A percentile compares a stretch with the other conserved stretches of the same genome.
Evolutionary conservation across 1,140 invertebrate genomes (phyloP).

Genomic region (Atta cephalotes): DNA sequence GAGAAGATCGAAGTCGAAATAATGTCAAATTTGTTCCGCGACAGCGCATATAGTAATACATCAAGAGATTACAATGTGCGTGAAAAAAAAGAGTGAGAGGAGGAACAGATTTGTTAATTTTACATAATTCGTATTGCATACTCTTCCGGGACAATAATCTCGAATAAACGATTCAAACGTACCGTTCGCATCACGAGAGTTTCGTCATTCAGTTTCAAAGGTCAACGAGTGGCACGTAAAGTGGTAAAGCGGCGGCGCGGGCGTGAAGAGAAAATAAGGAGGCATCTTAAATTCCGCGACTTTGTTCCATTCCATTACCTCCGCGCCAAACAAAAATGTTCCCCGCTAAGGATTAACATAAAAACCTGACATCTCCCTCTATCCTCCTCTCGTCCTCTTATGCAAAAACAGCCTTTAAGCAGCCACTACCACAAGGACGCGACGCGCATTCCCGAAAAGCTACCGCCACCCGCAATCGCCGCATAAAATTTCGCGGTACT

Average conservation of each 20-base stretch:
- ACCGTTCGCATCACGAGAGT: conserved; percentile 31
- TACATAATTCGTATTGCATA: conserved; percentile 2
- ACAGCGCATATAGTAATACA: too few species aligned
- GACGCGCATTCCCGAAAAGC: conserved; percentile 30
- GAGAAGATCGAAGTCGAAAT: conserved; percentile 14
- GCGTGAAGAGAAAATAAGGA: conserved; percentile 36
- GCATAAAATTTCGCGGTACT: conserved; percentile 64
- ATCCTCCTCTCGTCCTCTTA: conserved; percentile 44
- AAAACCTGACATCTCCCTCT: conserved; percentile 57
- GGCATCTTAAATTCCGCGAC: conserved; percentile 53
- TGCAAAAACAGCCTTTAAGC: conserved; percentile 59
- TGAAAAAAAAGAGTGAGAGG: too few species aligned
- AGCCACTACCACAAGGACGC: conserved; percentile 35
- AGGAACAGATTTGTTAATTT: background rate
- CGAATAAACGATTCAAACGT: background rate
- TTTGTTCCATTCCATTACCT: conserved; percentile 58
- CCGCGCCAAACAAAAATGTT: conserved; percentile 60
- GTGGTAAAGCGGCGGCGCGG: background rate
- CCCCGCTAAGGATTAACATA: conserved; percentile 34
- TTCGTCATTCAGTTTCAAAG: conserved; percentile 49
- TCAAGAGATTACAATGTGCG: too few species aligned
- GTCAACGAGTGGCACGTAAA: conserved; percentile 44
- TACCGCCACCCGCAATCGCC: conserved; percentile 6
- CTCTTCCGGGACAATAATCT: background rate
- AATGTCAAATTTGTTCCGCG: background rate